phyloP scores from a whole-genome alignment of 2,888 invertebrate genomes.

The Sarcophaga caerulescens region DNA sequence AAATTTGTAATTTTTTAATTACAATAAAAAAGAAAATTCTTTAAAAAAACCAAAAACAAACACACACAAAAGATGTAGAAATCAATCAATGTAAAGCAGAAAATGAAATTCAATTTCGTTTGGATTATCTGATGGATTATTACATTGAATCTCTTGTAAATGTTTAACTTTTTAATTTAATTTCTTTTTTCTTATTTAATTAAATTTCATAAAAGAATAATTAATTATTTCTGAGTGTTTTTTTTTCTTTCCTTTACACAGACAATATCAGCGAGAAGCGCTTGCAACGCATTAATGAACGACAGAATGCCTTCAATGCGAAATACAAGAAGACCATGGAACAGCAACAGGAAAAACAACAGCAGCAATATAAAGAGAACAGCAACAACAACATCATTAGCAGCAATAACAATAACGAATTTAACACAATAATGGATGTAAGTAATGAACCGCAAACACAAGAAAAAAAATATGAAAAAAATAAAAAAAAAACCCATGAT shows the following conservation, averaged over 20 bases:
- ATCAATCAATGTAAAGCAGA: no score
- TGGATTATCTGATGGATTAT: no score
- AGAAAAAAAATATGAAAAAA: not conserved
- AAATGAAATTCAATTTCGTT: no score
- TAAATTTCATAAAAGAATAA: not conserved
- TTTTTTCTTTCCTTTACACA: slow-evolving; percentile 59
- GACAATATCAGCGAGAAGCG: slow-evolving; percentile 82
- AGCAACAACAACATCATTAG: slow-evolving; percentile 78
- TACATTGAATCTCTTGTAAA: no score
- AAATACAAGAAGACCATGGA: slow-evolving; percentile 86
- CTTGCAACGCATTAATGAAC: slow-evolving; percentile 84
- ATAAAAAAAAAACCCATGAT: not conserved
- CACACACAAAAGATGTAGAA: no score
- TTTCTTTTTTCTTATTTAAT: not conserved
- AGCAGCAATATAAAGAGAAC: slow-evolving; percentile 76
- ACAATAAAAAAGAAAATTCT: no score
- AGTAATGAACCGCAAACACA: slow-evolving; percentile 67
- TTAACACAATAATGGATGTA: slow-evolving; percentile 79
- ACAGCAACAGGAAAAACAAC: slow-evolving; percentile 78
- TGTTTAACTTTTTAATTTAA: no score
- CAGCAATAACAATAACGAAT: slow-evolving; percentile 77
- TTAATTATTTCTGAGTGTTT: slow-evolving; percentile 1
- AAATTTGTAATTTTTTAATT: no score
- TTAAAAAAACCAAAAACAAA: no score
- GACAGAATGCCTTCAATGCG: slow-evolving; percentile 84